Conservation (phyloP, 2,888 invertebrate genomes). For the Microchrysa polita region DNA sequence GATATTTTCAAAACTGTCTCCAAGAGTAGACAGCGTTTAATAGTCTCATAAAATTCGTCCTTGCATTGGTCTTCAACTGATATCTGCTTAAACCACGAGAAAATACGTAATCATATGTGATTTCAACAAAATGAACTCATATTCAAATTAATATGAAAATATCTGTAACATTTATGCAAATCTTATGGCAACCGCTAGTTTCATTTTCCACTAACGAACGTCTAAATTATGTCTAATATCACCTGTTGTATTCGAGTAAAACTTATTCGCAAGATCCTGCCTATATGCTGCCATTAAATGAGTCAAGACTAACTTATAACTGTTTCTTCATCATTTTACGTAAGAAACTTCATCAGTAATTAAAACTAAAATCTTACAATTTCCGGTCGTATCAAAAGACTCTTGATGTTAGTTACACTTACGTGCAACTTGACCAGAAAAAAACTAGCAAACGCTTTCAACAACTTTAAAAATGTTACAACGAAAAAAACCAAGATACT, state of each 20-base stretch:
- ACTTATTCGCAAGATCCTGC: slow-evolving; percentile 21
- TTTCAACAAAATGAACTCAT: too few relatives aligned
- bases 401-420: not conserved
- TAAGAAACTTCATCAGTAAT: slow-evolving; percentile 29
- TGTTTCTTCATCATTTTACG: slow-evolving; percentile 34
- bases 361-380: slow-evolving; percentile 35
- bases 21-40: too few relatives aligned
- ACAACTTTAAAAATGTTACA: not conserved
- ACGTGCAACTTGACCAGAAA: not conserved
- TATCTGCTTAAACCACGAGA: too few relatives aligned
- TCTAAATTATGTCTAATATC: slow-evolving; percentile 11
- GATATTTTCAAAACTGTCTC: too few relatives aligned
- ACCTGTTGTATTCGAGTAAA: not conserved
- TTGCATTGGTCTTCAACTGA: not conserved
- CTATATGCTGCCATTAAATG: not conserved
- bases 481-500: not conserved
- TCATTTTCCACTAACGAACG: not conserved
- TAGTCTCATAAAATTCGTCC: not conserved
- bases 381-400: slow-evolving; percentile 30
- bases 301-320: slow-evolving; percentile 24
- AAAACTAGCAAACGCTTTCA: not conserved
- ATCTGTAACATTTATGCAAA: slow-evolving; percentile 12
- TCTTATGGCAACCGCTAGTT: not conserved
- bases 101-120: too few relatives aligned
- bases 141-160: not conserved